Conservation (phyloP, 2,113 vertebrate genomes). For the Cercopithecus mona region DNA sequence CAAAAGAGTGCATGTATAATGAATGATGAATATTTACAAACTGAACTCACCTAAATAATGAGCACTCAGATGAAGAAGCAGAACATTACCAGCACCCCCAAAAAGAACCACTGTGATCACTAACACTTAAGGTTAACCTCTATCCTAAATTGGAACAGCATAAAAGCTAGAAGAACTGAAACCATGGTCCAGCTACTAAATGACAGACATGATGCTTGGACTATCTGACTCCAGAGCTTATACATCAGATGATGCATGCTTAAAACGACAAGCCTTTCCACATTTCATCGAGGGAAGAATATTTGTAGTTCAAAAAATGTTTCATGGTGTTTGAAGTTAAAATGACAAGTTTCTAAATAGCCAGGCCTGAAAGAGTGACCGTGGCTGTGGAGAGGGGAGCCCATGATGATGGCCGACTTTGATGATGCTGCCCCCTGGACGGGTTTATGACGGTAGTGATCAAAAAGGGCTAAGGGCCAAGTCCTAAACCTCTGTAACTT, state of each 20-base stretch:
- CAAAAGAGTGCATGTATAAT: neutral
- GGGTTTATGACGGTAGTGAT: neutral
- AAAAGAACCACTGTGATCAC: neutral
- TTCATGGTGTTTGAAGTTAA: neutral
- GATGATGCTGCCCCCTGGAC: neutral
- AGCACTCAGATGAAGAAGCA: neutral
- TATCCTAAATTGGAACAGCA: neutral
- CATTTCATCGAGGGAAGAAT: neutral
- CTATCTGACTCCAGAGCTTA: neutral
- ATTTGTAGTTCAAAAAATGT: neutral
- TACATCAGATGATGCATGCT: neutral
- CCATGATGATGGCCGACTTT: neutral
- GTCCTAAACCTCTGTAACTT: neutral
- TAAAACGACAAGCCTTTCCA: neutral
- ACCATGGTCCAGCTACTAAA: neutral
- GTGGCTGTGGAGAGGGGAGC: neutral
- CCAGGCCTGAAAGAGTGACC: neutral
- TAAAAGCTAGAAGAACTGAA: neutral
- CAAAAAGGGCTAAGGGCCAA: neutral
- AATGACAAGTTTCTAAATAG: neutral
- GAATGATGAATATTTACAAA: neutral
- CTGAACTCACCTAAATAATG: neutral
- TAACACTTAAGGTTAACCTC: neutral
- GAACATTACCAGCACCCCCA: neutral
- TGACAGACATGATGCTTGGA: neutral